A percentile compares a stretch with the other conserved stretches of the same genome.
These are phyloP conservation scores for Eublepharis macularius DNA, from an alignment of 2,113 vertebrate genomes.

Conservation along the genomic window DNA sequence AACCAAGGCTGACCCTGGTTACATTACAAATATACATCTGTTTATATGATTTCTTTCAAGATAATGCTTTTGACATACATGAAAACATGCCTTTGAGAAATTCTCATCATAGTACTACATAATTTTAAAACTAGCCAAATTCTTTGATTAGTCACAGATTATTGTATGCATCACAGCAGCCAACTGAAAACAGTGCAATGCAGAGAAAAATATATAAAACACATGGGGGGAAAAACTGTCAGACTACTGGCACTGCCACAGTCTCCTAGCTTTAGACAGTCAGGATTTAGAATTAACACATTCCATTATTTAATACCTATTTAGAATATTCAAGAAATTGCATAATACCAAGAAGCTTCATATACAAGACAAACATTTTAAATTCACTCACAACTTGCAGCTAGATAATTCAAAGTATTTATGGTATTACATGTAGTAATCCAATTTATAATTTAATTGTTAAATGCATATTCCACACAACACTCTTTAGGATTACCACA, in stretches of 20 bases:
- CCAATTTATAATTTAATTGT: background rate
- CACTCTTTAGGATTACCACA: background rate
- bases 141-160: background rate
- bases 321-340: background rate
- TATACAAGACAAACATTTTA: background rate
- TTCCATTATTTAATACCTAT: background rate
- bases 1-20: too few species aligned
- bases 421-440: background rate
- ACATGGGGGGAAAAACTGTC: background rate
- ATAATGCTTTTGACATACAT: background rate
- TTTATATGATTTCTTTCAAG: background rate
- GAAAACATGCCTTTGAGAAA: background rate
- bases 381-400: background rate
- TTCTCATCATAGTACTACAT: background rate
- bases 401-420: background rate
- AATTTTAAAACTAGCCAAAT: background rate
- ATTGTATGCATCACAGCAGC: background rate
- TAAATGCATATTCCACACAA: background rate
- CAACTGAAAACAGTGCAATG: background rate
- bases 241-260: background rate
- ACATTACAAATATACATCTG: background rate
- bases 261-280: background rate
- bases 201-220: too few species aligned
- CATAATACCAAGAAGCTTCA: background rate
- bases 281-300: background rate